Evolutionary conservation across 2,113 vertebrate genomes (phyloP).

Genomic region (Lepus americanus): DNA sequence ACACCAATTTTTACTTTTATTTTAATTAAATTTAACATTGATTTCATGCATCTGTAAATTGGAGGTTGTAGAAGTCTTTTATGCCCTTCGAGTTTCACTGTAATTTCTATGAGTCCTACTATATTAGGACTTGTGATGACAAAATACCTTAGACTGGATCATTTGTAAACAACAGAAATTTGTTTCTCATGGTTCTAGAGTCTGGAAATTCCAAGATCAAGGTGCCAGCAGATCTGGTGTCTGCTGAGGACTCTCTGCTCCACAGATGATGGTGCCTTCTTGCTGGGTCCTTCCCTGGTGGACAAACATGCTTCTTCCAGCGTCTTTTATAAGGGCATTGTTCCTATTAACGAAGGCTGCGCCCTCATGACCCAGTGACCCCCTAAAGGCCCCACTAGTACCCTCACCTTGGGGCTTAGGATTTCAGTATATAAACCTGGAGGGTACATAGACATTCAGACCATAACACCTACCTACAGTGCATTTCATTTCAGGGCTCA

Average conservation of each 20-base stretch:
- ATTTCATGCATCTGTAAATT: background rate
- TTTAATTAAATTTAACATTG: background rate
- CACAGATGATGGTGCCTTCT: background rate
- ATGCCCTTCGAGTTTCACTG: background rate
- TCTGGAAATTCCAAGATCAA: background rate
- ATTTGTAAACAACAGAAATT: background rate
- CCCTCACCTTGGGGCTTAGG: background rate
- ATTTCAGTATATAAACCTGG: background rate
- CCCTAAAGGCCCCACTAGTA: background rate
- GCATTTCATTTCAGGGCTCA: background rate
- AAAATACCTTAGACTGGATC: background rate
- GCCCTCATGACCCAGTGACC: background rate
- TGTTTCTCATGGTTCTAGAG: background rate
- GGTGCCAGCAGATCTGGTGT: background rate
- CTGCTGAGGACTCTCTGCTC: background rate
- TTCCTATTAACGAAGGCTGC: background rate
- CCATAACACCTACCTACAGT: too few relatives aligned
- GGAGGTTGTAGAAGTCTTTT: background rate
- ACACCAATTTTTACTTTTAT: constrained; percentile 27
- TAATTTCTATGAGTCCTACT: background rate
- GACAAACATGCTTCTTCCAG: background rate
- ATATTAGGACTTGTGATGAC: background rate
- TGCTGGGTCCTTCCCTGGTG: background rate
- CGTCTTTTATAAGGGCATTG: background rate
- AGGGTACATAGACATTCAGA: background rate